These are phyloP conservation scores for Syngnathus rostellatus DNA, from an alignment of 2,797 vertebrate genomes.

Conservation along the genomic window DNA sequence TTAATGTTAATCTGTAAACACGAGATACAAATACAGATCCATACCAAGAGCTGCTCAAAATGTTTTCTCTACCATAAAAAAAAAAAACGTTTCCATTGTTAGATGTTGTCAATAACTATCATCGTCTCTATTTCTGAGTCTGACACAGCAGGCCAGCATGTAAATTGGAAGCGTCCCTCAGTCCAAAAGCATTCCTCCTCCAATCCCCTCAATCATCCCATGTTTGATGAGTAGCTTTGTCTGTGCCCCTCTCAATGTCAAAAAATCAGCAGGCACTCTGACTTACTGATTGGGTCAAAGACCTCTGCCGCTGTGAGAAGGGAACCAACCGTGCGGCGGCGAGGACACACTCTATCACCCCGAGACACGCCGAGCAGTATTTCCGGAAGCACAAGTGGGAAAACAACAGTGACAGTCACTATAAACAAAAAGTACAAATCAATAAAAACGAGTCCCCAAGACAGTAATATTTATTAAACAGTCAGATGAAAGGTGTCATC, in stretches of 20 bases:
- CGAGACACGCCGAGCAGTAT: slow-evolving; percentile 15
- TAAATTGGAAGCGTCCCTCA: slow-evolving; percentile 54
- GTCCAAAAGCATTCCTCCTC: slow-evolving; percentile 47
- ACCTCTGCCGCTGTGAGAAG: slow-evolving; percentile 50
- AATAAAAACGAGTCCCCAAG: background rate
- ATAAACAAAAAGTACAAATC: background rate
- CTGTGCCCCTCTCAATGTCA: slow-evolving; percentile 59
- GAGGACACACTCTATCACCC: slow-evolving; percentile 46
- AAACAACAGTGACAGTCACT: background rate
- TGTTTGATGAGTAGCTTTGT: slow-evolving; percentile 62
- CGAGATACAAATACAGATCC: too few relatives aligned
- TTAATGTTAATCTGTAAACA: too few relatives aligned
- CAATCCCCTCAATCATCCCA: slow-evolving; percentile 38
- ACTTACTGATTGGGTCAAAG: slow-evolving; percentile 60
- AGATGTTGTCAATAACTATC: background rate
- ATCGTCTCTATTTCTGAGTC: background rate
- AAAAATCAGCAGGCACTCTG: slow-evolving; percentile 60
- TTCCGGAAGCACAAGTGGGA: slow-evolving; percentile 26
- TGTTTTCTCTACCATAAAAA: background rate
- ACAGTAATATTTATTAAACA: slow-evolving; percentile 28
- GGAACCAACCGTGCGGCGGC: slow-evolving; percentile 53
- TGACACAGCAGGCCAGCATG: background rate
- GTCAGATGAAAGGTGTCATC: slow-evolving; percentile 36
- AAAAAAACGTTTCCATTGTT: background rate
- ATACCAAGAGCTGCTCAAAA: background rate